phyloP scores from a whole-genome alignment of 2,888 invertebrate species.

The Drosophila paramelanica region DNA sequence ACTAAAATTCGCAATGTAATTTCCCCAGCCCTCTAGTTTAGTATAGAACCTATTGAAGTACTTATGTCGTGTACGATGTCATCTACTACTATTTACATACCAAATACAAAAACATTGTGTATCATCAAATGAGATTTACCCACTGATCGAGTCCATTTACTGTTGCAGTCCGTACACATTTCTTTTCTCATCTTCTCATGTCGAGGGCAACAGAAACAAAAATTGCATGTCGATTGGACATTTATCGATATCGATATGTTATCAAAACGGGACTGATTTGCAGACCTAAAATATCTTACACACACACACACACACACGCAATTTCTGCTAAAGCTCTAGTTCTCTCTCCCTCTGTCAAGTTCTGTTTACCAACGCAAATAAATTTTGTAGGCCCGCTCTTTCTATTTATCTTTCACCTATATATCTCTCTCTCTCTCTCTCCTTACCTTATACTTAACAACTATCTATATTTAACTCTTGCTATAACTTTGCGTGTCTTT shows the following conservation, averaged over 20 bases:
- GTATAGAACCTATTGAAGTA: conserved; percentile 30
- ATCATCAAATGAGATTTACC: conserved; percentile 19
- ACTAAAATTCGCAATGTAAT: conserved; percentile 38
- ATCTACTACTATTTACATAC: conserved; percentile 22
- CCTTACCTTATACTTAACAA: conserved; percentile 8
- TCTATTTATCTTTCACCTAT: neutral
- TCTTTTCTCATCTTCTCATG: conserved; percentile 21
- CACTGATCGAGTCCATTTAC: conserved; percentile 8
- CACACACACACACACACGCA: conserved; percentile 13
- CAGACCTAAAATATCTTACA: neutral
- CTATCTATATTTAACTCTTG: conserved; percentile 15
- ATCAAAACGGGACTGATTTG: conserved; percentile 4
- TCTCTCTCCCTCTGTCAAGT: conserved; percentile 2
- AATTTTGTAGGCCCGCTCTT: conserved; percentile 1
- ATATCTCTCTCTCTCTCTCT: conserved; percentile 16
- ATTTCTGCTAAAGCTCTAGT: conserved; percentile 15
- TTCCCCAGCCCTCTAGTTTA: conserved; percentile 27
- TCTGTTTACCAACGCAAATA: neutral
- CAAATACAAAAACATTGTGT: conserved; percentile 22
- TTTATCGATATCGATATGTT: conserved; percentile 24
- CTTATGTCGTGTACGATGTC: conserved; percentile 46
- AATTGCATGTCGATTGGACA: conserved; percentile 27
- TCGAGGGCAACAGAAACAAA: conserved; percentile 1
- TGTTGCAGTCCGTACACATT: conserved; percentile 21
- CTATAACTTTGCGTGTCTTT: conserved; percentile 19